Conservation (phyloP, 2,797 vertebrate species). For the Rhinogobio ventralis region DNA sequence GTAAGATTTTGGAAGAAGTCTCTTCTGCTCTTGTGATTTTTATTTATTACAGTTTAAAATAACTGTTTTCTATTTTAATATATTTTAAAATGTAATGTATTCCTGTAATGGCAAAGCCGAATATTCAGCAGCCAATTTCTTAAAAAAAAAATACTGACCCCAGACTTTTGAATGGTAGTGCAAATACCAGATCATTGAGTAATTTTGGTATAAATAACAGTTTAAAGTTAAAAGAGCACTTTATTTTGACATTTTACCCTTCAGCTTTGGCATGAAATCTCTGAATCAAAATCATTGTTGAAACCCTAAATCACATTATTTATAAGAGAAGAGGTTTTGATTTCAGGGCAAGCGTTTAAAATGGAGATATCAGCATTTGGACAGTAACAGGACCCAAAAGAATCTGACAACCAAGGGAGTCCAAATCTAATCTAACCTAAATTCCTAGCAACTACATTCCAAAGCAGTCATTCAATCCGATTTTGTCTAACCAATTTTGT, state of each 20-base stretch:
- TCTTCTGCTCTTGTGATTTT: background rate
- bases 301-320: constrained; percentile 43
- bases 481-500: constrained; percentile 30
- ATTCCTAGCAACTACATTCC: constrained; percentile 65
- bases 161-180: background rate
- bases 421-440: constrained; percentile 63
- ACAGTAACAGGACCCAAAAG: constrained; percentile 59
- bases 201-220: constrained; percentile 62
- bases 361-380: constrained; percentile 55
- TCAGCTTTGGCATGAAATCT: constrained; percentile 50
- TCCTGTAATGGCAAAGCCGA: background rate
- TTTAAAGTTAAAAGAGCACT: constrained; percentile 28
- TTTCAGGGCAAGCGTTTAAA: constrained; percentile 55
- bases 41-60: background rate
- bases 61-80: background rate
- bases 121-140: background rate
- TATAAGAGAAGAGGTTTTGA: constrained; percentile 47
- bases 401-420: constrained; percentile 57
- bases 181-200: constrained; percentile 28
- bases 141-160: background rate
- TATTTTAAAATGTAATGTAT: background rate
- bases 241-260: constrained; percentile 50
- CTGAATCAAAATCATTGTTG: constrained; percentile 41
- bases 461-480: constrained; percentile 57
- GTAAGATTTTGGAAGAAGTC: background rate